Evolutionary conservation across 1,140 invertebrate genomes (phyloP).

Genomic region (Bombyx mandarina): DNA sequence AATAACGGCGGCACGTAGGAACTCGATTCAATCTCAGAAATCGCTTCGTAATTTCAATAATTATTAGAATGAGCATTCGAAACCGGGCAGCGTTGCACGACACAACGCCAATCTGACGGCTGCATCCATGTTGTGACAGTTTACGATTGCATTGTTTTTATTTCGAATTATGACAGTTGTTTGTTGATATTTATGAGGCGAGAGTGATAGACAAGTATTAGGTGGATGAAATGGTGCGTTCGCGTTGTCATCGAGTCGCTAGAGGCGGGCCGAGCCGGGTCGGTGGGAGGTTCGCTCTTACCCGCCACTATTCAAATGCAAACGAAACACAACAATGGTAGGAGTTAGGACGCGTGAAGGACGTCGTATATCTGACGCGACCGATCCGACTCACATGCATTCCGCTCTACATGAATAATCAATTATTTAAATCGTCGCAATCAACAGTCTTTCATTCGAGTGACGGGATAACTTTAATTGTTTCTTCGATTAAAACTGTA

Average conservation of each 20-base stretch:
- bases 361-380: conserved; percentile 63
- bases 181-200: no score
- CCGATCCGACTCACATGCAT: conserved; percentile 59
- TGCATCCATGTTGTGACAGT: no score
- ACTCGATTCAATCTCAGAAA: conserved; percentile 29
- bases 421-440: conserved; percentile 63
- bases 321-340: conserved; percentile 63
- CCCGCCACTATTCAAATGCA: conserved; percentile 60
- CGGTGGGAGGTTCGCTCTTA: conserved; percentile 41
- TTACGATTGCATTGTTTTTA: no score
- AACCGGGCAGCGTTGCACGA: conserved; percentile 14
- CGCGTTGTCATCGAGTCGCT: conserved; percentile 29
- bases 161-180: no score
- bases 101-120: no score
- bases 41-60: conserved; percentile 35
- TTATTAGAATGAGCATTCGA: conserved; percentile 21
- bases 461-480: conserved; percentile 25
- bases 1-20: conserved; percentile 27
- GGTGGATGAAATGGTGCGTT: conserved; percentile 13
- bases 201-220: not conserved
- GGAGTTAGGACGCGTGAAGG: conserved; percentile 69
- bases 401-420: conserved; percentile 65
- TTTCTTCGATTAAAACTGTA: conserved; percentile 15
- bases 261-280: conserved; percentile 38
- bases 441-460: conserved; percentile 52